Percentiles rank a stretch among this genome's conserved stretches.
phyloP scores from a whole-genome alignment of 2,797 vertebrate genomes.

The Erethizon dorsatum region DNA sequence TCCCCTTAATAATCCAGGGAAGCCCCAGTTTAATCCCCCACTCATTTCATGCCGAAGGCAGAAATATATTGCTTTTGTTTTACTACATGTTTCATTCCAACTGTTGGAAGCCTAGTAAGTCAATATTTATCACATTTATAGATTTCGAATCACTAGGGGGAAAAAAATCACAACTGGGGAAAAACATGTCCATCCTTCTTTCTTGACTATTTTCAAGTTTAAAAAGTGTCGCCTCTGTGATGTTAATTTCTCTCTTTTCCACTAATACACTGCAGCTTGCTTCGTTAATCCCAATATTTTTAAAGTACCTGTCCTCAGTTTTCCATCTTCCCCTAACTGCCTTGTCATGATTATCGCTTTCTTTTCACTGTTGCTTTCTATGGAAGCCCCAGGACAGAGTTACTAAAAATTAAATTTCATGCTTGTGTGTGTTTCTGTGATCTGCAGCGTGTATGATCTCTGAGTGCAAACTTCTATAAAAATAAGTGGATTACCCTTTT shows the following conservation, averaged over 20 bases:
- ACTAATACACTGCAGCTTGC: constrained; percentile 67
- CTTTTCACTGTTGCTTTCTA: constrained; percentile 86
- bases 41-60: constrained; percentile 82
- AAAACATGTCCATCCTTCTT: neutral
- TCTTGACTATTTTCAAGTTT: constrained; percentile 62
- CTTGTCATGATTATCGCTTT: constrained; percentile 87
- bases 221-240: neutral
- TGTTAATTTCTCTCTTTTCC: constrained; percentile 69
- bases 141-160: constrained; percentile 40
- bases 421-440: constrained; percentile 93
- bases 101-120: constrained; percentile 65
- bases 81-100: constrained; percentile 60
- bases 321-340: constrained; percentile 88
- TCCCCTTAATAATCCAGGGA: constrained; percentile 84
- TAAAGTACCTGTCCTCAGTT: constrained; percentile 75
- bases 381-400: constrained; percentile 90
- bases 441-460: constrained; percentile 93
- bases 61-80: constrained; percentile 77
- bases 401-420: constrained; percentile 93
- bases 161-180: constrained; percentile 43
- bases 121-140: constrained; percentile 80
- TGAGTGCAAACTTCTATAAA: constrained; percentile 92
- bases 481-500: constrained; percentile 94
- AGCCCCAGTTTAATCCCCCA: constrained; percentile 75
- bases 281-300: constrained; percentile 43